Evolutionary conservation across 2,113 vertebrate genomes (phyloP).

Genomic region (Emydura subglobosa): DNA sequence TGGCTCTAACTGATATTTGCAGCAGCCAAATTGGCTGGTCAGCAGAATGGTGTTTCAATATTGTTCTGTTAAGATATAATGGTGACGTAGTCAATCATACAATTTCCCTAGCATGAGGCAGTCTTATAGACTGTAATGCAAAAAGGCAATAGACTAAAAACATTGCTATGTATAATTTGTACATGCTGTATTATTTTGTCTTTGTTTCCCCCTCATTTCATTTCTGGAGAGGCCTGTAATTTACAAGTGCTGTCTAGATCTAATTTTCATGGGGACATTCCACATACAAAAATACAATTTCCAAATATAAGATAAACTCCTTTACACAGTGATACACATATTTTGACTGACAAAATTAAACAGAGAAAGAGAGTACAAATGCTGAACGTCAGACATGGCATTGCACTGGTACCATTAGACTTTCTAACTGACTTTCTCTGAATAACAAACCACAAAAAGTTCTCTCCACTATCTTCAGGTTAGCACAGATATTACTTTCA

Average conservation of each 20-base stretch:
- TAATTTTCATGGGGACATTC: slow-evolving; percentile 49
- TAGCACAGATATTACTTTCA: slow-evolving; percentile 37
- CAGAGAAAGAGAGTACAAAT: slow-evolving; percentile 6
- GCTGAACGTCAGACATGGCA: slow-evolving; percentile 53
- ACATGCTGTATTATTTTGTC: slow-evolving; percentile 38
- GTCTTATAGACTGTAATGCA: background rate
- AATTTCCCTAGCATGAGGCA: background rate
- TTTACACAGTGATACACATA: slow-evolving; percentile 23
- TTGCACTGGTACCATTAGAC: slow-evolving; percentile 23
- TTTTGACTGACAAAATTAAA: slow-evolving; percentile 6
- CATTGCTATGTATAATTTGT: slow-evolving; percentile 55
- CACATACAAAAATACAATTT: slow-evolving; percentile 75
- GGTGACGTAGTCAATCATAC: background rate
- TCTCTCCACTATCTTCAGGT: background rate
- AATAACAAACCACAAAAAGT: slow-evolving; percentile 28
- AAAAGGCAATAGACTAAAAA: slow-evolving; percentile 49
- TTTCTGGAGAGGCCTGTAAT: background rate
- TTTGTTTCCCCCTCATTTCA: background rate
- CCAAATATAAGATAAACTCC: slow-evolving; percentile 41
- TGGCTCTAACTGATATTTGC: background rate
- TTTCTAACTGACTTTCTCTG: slow-evolving; percentile 38
- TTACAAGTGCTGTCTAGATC: slow-evolving; percentile 25
- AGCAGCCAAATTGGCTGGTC: background rate
- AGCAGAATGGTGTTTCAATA: background rate
- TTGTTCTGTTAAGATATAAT: background rate